phyloP scores from a whole-genome alignment of 2,888 invertebrate genomes.

The Melanargia galathea region DNA sequence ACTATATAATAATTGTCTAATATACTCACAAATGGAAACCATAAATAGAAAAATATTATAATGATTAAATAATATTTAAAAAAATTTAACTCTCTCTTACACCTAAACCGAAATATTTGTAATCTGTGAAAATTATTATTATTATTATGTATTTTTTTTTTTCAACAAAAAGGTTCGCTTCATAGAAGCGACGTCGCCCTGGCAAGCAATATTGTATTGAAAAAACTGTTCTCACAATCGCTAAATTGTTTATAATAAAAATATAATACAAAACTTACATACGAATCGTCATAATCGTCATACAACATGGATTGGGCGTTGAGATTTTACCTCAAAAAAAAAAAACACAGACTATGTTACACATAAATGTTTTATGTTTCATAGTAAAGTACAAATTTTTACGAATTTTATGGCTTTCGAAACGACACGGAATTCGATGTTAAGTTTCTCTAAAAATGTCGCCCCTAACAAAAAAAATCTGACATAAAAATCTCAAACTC shows the following conservation, averaged over 20 bases:
- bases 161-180: constrained; percentile 56
- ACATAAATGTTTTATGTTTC: not conserved
- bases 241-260: constrained; percentile 59
- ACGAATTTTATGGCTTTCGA: too few relatives aligned
- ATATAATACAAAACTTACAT: constrained; percentile 75
- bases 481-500: too few relatives aligned
- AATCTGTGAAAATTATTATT: constrained; percentile 45
- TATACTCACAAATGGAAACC: constrained; percentile 55
- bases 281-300: constrained; percentile 41
- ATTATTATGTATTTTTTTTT: constrained; percentile 10
- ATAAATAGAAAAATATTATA: constrained; percentile 52
- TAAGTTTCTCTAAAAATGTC: too few relatives aligned
- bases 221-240: constrained; percentile 60
- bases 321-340: not conserved
- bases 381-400: too few relatives aligned
- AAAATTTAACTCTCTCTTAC: constrained; percentile 42
- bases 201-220: constrained; percentile 58
- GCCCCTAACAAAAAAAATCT: too few relatives aligned
- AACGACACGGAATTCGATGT: too few relatives aligned
- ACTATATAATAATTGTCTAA: constrained; percentile 55
- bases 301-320: constrained; percentile 25
- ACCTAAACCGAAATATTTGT: constrained; percentile 44
- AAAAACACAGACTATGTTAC: not conserved
- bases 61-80: constrained; percentile 51
- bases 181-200: constrained; percentile 72